These are phyloP conservation scores for Lithobates pipiens DNA, from an alignment of 2,797 vertebrate species.

Conservation along the genomic window DNA sequence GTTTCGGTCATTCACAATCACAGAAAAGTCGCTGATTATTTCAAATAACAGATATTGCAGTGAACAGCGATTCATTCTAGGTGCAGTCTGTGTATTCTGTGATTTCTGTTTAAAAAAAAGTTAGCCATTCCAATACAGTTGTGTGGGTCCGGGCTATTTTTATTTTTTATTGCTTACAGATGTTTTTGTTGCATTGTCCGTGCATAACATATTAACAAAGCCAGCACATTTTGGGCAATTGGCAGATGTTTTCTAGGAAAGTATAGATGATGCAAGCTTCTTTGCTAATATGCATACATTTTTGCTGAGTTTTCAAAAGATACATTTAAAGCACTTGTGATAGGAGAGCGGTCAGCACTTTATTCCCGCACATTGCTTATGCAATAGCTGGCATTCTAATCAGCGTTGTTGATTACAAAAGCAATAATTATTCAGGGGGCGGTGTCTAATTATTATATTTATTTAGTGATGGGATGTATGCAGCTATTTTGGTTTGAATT, in stretches of 20 bases:
- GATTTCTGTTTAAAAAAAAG: background rate
- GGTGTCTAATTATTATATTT: background rate
- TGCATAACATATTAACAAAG: background rate
- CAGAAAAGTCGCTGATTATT: background rate
- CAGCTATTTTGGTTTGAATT: no score
- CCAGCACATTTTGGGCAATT: slow-evolving; percentile 4
- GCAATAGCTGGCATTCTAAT: background rate
- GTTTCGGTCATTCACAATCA: background rate
- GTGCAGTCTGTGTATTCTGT: background rate
- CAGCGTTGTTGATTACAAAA: background rate
- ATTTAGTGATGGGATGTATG: background rate
- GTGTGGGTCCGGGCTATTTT: background rate
- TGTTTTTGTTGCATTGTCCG: background rate
- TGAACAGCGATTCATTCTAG: background rate
- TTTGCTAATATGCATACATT: slow-evolving; percentile 42
- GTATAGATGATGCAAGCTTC: background rate
- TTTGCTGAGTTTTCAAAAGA: slow-evolving; percentile 11
- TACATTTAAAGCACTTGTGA: background rate
- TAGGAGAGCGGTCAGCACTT: background rate
- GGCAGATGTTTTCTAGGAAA: background rate
- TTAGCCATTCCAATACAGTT: background rate
- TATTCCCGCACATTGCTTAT: background rate
- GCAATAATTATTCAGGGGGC: slow-evolving; percentile 1
- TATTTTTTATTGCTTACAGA: background rate
- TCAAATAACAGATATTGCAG: background rate